Evolutionary conservation across 2,888 invertebrate genomes (phyloP).

Genomic region (Parnassius orleans): DNA sequence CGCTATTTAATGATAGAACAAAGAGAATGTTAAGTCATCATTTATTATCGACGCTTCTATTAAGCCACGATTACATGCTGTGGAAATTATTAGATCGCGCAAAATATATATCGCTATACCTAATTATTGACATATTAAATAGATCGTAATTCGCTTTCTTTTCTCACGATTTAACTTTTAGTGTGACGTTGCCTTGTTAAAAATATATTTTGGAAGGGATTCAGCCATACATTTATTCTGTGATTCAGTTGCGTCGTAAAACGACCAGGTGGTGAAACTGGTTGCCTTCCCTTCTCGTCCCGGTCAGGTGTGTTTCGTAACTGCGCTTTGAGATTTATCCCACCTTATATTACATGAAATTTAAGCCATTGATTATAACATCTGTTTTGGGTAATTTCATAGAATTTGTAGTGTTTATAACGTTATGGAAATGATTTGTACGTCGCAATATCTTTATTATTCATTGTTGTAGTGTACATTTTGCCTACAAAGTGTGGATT

Average conservation of each 20-base stretch:
- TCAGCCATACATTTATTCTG: no score
- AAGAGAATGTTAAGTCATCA: neutral
- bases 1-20: neutral
- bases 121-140: neutral
- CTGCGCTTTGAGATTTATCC: slow-evolving; percentile 47
- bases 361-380: slow-evolving; percentile 15
- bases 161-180: slow-evolving; percentile 17
- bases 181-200: neutral
- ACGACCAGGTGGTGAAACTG: slow-evolving; percentile 65
- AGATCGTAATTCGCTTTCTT: slow-evolving; percentile 15
- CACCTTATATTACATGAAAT: slow-evolving; percentile 26
- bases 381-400: slow-evolving; percentile 8
- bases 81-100: neutral
- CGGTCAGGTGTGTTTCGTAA: slow-evolving; percentile 55
- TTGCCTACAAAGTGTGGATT: no score
- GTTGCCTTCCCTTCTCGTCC: slow-evolving; percentile 55
- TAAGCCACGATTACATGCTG: slow-evolving; percentile 5
- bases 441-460: no score
- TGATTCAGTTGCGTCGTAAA: slow-evolving; percentile 33
- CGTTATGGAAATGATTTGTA: no score
- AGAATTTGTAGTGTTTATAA: neutral
- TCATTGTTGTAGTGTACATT: no score
- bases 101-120: slow-evolving; percentile 5
- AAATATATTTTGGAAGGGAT: no score
- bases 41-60: slow-evolving; percentile 3